Percentiles rank a stretch among this genome's conserved stretches.
phyloP scores from a whole-genome alignment of 2,888 invertebrate genomes.

The Stenchaetothrips biformis region DNA sequence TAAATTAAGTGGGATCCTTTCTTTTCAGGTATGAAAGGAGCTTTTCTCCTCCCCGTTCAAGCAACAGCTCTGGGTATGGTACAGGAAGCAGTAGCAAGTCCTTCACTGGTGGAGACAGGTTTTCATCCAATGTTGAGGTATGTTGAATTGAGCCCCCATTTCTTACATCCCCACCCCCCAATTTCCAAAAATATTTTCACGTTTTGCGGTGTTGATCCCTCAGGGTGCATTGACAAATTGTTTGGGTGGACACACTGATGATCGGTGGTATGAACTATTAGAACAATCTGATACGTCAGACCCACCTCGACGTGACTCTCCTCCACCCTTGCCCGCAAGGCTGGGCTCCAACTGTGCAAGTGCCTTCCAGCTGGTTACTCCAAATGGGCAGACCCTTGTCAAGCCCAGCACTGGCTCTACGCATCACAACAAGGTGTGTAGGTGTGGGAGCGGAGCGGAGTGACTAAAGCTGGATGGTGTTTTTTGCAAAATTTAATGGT shows the following conservation, averaged over 20 bases:
- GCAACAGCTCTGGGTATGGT: constrained; percentile 78
- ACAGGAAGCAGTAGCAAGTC: constrained; percentile 59
- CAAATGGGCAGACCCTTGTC: constrained; percentile 28
- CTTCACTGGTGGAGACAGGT: constrained; percentile 45
- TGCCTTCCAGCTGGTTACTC: constrained; percentile 37
- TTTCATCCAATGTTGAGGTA: constrained; percentile 47
- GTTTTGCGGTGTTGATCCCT: constrained; percentile 34
- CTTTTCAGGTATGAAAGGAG: constrained; percentile 59
- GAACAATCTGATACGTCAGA: constrained; percentile 46
- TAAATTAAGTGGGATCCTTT: constrained; percentile 13
- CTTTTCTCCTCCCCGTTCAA: constrained; percentile 71
- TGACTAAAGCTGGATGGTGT: not conserved
- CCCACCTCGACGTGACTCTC: constrained; percentile 35
- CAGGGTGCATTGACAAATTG: constrained; percentile 59
- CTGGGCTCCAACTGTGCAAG: constrained; percentile 37
- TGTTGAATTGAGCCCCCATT: constrained; percentile 32
- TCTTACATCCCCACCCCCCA: not conserved
- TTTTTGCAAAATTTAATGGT: not conserved
- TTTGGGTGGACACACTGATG: constrained; percentile 59
- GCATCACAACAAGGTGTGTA: constrained; percentile 19
- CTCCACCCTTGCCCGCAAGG: constrained; percentile 53
- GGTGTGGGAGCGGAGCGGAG: not conserved
- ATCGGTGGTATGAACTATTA: constrained; percentile 56
- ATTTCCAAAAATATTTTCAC: not conserved
- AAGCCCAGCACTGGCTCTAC: not conserved